Evolutionary conservation across 2,113 vertebrate species (phyloP), one percentile per base, ranked within the genome.

Genomic region (Cynoglossus semilaevis): DNA sequence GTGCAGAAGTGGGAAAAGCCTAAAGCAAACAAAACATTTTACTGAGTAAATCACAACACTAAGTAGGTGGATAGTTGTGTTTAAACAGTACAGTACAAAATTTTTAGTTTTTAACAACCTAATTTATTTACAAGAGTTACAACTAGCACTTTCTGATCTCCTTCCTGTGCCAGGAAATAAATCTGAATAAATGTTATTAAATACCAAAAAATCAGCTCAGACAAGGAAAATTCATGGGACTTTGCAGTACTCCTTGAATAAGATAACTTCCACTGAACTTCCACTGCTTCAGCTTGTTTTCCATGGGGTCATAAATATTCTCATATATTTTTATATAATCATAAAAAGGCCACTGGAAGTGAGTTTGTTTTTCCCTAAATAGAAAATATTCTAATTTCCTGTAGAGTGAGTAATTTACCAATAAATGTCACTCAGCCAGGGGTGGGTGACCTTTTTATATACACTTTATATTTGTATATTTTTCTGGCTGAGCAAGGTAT

Each of bases 21-120:
- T 91, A 86, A 74, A 88, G 85, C 88, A 88, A n/a, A 11, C 11
- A 88, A 85, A 87, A 86, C 29, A 61, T 40, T 52, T 60, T 14
- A 51, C 58, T 58, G 22, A 70, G 34, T 14, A 57, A 46, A 1
- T 1, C 18, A 58, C 40, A 57, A 57, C 15, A 53, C 56, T 62
- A n/a, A 53, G 8, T 15, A 49, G 41, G 15, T 13, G 19, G 18
- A 51, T 42, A 13, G 59, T 22, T 49, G 15, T 51, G 42, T 60
- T 58, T 37, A 55, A 7, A 69, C 3, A 51, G 34, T 52, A 66
- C 34, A 72, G 40, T 67, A 22, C 50, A 37, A 29, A n/a, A 22
- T 41, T 47, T 69, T 63, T 57, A 52, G 51, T 50, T 17, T 49
- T 57, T 19, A 52, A 12, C 41, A 13, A 51, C 15, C 22, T 34